phyloP scores from a whole-genome alignment of 92 coral and sea anemone species.

The Porites divaricata region DNA sequence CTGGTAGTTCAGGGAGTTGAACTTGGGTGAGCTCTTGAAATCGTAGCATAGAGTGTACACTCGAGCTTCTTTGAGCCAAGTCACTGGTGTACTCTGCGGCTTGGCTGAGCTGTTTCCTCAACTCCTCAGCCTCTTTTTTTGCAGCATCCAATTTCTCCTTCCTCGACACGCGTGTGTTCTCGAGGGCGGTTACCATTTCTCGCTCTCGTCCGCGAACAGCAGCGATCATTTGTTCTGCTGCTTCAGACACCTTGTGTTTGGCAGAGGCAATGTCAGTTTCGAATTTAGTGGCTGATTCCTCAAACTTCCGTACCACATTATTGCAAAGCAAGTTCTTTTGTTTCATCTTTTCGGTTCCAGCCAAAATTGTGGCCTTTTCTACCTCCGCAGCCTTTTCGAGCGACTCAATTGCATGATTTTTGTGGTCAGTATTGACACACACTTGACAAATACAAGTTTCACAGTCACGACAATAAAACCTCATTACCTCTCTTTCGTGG shows the following conservation, averaged over 20 bases:
- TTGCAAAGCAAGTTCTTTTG: neutral
- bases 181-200: neutral
- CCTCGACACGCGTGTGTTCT: neutral
- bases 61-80: neutral
- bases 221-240: constrained; percentile 9
- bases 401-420: neutral
- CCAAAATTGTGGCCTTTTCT: neutral
- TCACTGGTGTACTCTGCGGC: neutral
- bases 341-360: neutral
- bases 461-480: constrained; percentile 2
- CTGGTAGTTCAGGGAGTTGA: neutral
- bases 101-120: neutral
- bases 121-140: neutral
- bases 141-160: neutral
- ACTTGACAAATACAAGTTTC: constrained; percentile 3
- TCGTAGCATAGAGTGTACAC: neutral
- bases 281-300: neutral
- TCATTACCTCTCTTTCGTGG: constrained; percentile 5
- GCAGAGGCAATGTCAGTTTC: neutral
- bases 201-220: constrained; percentile 1
- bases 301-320: neutral
- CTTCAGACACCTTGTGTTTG: neutral
- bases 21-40: neutral
- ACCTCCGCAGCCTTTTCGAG: neutral
- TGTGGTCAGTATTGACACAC: neutral